Conservation (phyloP, 2,888 invertebrate species). For the Masnerella sp. region DNA sequence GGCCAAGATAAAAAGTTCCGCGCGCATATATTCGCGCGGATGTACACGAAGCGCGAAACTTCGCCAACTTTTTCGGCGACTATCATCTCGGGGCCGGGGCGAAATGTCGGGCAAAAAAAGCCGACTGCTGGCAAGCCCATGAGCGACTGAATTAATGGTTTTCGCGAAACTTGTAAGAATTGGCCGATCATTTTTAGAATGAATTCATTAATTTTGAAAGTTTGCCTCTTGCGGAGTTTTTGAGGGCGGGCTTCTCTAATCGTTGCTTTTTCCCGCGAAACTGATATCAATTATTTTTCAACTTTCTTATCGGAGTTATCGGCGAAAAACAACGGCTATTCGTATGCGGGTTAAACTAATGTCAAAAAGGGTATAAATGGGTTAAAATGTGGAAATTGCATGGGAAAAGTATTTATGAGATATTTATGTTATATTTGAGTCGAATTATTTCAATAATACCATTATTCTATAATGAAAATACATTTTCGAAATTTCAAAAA, state of each 20-base stretch:
- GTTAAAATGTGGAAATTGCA: too few species aligned
- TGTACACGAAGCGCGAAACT: constrained; percentile 41
- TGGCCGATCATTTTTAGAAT: constrained; percentile 49
- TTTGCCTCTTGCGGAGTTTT: constrained; percentile 37
- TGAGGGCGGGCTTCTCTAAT: constrained; percentile 6
- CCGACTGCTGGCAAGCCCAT: constrained; percentile 34
- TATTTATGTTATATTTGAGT: too few species aligned
- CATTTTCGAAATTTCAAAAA: too few species aligned
- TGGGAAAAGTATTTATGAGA: too few species aligned
- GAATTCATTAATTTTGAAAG: constrained; percentile 48
- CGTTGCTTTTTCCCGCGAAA: neutral
- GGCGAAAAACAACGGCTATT: too few species aligned
- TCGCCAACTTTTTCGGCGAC: constrained; percentile 46
- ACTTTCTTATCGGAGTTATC: too few species aligned
- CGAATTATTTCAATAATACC: too few species aligned
- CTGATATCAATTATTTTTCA: too few species aligned
- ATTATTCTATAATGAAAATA: too few species aligned
- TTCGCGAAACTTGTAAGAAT: constrained; percentile 49
- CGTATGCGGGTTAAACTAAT: too few species aligned
- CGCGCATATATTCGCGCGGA: constrained; percentile 37
- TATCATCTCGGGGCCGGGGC: constrained; percentile 36
- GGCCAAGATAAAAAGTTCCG: constrained; percentile 60
- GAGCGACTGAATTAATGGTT: constrained; percentile 52
- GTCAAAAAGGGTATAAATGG: too few species aligned
- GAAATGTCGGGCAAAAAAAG: constrained; percentile 5